Percentiles rank a stretch among this genome's conserved stretches.
Conservation (phyloP, 2,888 invertebrate genomes). For the Allophyes oxyacanthae region DNA sequence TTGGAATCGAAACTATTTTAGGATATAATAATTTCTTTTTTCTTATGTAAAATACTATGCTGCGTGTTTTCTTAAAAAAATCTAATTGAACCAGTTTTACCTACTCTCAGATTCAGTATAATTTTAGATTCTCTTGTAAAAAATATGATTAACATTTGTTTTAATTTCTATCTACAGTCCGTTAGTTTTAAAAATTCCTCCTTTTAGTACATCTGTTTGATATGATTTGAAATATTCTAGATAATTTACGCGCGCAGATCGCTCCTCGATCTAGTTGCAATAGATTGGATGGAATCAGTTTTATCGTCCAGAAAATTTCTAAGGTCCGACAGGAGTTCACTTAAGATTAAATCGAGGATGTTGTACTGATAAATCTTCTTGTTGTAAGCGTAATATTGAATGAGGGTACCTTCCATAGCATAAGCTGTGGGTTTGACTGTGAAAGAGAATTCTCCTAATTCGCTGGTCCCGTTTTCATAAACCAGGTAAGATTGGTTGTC, state of each 20-base stretch:
- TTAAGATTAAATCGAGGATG: constrained; percentile 53
- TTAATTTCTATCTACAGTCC: neutral
- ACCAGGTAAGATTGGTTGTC: constrained; percentile 64
- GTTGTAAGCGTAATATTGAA: constrained; percentile 73
- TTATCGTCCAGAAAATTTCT: constrained; percentile 60
- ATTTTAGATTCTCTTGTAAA: neutral
- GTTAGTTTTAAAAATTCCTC: too few species aligned
- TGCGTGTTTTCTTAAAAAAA: too few species aligned
- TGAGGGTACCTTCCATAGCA: constrained; percentile 66
- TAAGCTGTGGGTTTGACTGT: constrained; percentile 69
- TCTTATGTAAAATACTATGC: too few species aligned
- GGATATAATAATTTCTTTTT: too few species aligned
- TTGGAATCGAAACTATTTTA: too few species aligned
- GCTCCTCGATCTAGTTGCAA: constrained; percentile 61
- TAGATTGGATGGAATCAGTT: constrained; percentile 57
- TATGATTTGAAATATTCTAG: neutral
- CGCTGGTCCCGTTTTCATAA: constrained; percentile 67
- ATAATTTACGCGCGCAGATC: constrained; percentile 42
- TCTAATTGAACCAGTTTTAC: too few species aligned
- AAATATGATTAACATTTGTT: neutral
- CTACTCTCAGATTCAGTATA: too few species aligned
- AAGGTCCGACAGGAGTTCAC: constrained; percentile 55
- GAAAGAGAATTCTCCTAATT: constrained; percentile 58
- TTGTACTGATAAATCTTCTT: constrained; percentile 80
- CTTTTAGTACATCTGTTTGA: too few species aligned